Base-by-base conservation (phyloP, 2,888 invertebrate genomes). In the Lasioglossum lativentre region DNA sequence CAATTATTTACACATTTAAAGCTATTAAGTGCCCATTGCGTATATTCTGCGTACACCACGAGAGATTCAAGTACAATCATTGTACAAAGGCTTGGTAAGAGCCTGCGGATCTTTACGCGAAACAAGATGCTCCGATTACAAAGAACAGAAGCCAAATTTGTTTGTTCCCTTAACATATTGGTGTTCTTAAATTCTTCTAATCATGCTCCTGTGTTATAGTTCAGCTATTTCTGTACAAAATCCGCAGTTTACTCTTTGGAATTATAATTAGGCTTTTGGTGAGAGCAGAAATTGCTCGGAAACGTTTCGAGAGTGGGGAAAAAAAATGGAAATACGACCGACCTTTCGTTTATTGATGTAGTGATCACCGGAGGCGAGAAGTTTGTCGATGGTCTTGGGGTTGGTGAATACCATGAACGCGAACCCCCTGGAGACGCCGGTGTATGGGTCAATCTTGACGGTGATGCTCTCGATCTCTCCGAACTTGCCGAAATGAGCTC, bases 371-470 rank as follows among this genome's bases (percentile, higher is more conserved):
- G 95, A 95, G 40, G 95, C 95, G 40, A 96, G 93, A 8, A 96
- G 94, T 93, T 96, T 94, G 95, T 96, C 96, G 87, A 97, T 96
- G 87, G 96, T 95, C 80, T 96, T 96, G 77, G 96, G 95, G 88
- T 96, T 95, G 85, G 95, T 95, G 93, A 97, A 97, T 75, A 96
- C 96, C 93, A 97, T 96, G 94, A 97, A 97, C 71, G 97, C 97
- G 94, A 97, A 97, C 72, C 97, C 97, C 92, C 97, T 95, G 56
- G 97, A 96, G 87, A 96, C 94, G 76, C 96, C 96, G 80, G 97
- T 97, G 89, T 96, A 96, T 40, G 96, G 96, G 93, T 97, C 97
- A 92, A 96, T 96, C 95, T 97, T 97, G 83, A 97, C 95, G 87
- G 96, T 96, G 90, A 96, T 96, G 92, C 96, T 96, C 89, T 96